phyloP scores from a whole-genome alignment of 2,888 invertebrate genomes.

The Hirtodrosophila confusa region DNA sequence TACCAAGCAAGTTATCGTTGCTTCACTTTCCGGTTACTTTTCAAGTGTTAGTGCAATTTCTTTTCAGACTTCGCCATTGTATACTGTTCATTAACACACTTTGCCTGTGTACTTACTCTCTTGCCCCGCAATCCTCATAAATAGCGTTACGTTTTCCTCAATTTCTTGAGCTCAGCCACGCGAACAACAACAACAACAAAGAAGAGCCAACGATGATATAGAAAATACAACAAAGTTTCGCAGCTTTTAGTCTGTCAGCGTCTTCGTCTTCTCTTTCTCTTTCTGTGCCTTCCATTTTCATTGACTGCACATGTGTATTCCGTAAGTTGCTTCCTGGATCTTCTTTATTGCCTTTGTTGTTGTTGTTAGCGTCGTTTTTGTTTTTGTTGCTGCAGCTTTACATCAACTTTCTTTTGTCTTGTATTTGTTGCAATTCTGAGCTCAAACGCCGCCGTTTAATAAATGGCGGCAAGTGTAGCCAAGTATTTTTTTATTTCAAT shows the following conservation, averaged over 20 bases:
- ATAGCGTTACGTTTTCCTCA: slow-evolving; percentile 71
- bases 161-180: slow-evolving; percentile 39
- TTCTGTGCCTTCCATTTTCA: slow-evolving; percentile 31
- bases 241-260: slow-evolving; percentile 13
- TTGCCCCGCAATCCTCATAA: slow-evolving; percentile 44
- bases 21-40: slow-evolving; percentile 60
- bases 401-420: slow-evolving; percentile 65
- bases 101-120: slow-evolving; percentile 21
- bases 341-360: slow-evolving; percentile 27
- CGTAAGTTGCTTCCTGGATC: slow-evolving; percentile 59
- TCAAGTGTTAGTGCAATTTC: slow-evolving; percentile 34
- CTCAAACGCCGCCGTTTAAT: slow-evolving; percentile 6
- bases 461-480: slow-evolving; percentile 33
- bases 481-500: slow-evolving; percentile 6
- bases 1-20: slow-evolving; percentile 46
- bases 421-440: slow-evolving; percentile 28
- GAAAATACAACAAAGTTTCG: slow-evolving; percentile 53
- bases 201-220: slow-evolving; percentile 46
- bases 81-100: slow-evolving; percentile 71
- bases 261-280: slow-evolving; percentile 14
- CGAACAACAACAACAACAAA: slow-evolving; percentile 10
- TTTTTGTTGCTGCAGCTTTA: neutral
- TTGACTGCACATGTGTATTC: slow-evolving; percentile 51
- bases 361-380: slow-evolving; percentile 15
- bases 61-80: slow-evolving; percentile 29